These are phyloP conservation scores for Pantherophis guttatus DNA, from an alignment of 2,113 vertebrate species.

Conservation along the genomic window DNA sequence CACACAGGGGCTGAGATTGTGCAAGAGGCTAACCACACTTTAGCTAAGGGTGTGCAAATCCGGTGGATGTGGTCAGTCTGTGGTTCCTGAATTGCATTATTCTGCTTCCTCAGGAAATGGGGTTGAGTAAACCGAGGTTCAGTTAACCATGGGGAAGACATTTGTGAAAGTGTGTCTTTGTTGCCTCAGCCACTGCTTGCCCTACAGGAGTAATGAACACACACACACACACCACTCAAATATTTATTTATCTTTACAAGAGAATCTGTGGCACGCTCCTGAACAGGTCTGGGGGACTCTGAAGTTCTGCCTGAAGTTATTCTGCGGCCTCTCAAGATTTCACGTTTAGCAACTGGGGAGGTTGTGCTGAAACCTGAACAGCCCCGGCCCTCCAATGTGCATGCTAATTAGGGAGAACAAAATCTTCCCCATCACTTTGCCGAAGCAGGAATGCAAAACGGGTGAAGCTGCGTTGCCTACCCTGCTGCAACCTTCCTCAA, in stretches of 20 bases:
- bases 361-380: background rate
- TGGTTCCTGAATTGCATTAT: background rate
- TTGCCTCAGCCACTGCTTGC: background rate
- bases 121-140: background rate
- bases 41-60: background rate
- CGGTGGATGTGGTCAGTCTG: background rate
- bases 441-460: background rate
- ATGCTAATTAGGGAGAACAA: background rate
- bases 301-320: too few species aligned
- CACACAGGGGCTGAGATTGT: background rate
- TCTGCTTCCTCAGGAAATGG: background rate
- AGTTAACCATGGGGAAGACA: background rate
- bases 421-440: background rate
- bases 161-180: background rate
- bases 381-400: rapidly evolving
- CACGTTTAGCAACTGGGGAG: background rate
- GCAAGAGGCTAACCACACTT: background rate
- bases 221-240: background rate
- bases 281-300: background rate
- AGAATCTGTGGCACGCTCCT: background rate
- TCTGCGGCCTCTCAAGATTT: background rate
- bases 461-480: background rate
- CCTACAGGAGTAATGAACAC: background rate
- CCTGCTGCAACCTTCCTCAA: background rate
- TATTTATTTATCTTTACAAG: background rate